These are phyloP conservation scores for Leucosticte australis DNA, from an alignment of 2,113 vertebrate genomes.

Conservation along the genomic window DNA sequence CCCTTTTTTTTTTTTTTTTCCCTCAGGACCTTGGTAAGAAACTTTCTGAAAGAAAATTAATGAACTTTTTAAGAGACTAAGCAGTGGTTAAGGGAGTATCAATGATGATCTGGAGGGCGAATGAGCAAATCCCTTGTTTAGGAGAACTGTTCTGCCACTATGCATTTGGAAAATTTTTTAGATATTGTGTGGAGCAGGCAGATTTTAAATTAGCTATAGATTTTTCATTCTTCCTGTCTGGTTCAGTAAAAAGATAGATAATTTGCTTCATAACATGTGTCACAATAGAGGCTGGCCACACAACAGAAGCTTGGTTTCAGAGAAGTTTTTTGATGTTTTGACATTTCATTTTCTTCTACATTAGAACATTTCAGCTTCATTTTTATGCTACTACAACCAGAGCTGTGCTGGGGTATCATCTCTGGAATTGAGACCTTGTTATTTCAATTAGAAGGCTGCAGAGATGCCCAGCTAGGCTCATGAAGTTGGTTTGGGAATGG, in stretches of 20 bases:
- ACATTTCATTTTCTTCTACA: background rate
- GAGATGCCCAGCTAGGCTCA: background rate
- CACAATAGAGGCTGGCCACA: background rate
- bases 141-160: background rate
- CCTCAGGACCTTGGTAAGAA: background rate
- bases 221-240: background rate
- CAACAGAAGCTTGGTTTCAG: background rate
- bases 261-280: background rate
- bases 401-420: background rate
- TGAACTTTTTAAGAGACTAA: background rate
- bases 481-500: background rate
- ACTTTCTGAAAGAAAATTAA: background rate
- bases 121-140: background rate
- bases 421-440: background rate
- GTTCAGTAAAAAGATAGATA: background rate
- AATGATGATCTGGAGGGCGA: background rate
- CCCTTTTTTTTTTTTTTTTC: background rate
- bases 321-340: background rate
- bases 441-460: background rate
- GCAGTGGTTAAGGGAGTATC: background rate
- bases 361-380: background rate
- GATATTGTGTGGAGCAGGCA: background rate
- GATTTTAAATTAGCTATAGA: conserved; percentile 1
- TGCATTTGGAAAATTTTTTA: background rate
- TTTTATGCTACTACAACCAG: background rate